These are phyloP conservation scores for Drosophila paulistorum DNA, from an alignment of 1,140 invertebrate genomes.

Conservation along the genomic window DNA sequence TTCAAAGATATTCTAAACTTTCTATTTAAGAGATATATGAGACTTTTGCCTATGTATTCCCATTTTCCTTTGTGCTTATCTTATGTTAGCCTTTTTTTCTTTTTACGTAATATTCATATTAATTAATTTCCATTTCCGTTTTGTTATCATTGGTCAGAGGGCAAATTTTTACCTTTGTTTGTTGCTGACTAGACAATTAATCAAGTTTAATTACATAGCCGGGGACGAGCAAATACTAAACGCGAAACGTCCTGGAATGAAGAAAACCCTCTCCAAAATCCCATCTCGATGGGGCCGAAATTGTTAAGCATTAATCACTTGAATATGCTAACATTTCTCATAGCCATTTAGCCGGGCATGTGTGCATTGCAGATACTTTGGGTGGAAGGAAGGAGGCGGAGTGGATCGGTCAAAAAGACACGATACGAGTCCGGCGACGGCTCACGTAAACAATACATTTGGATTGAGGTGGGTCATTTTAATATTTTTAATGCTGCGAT, in stretches of 20 bases:
- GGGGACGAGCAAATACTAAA: slow-evolving; percentile 32
- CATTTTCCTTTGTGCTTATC: not conserved
- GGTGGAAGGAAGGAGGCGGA: not conserved
- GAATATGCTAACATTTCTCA: slow-evolving; percentile 77
- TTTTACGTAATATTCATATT: slow-evolving; percentile 55
- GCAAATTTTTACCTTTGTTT: slow-evolving; percentile 76
- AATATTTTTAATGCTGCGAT: slow-evolving; percentile 56
- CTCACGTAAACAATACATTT: slow-evolving; percentile 70
- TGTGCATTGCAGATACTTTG: slow-evolving; percentile 23
- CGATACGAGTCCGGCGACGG: slow-evolving; percentile 46
- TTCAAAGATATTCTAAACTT: not conserved
- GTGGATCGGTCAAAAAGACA: slow-evolving; percentile 39
- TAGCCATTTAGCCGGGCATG: slow-evolving; percentile 43
- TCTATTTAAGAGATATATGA: not conserved
- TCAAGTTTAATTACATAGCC: slow-evolving; percentile 73
- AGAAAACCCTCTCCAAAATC: slow-evolving; percentile 13
- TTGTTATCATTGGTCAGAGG: slow-evolving; percentile 65
- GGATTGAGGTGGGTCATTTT: slow-evolving; percentile 63
- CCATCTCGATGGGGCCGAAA: slow-evolving; percentile 44
- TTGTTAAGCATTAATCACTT: slow-evolving; percentile 71
- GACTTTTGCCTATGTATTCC: slow-evolving; percentile 9
- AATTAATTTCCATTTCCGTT: slow-evolving; percentile 80
- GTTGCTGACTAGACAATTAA: slow-evolving; percentile 73
- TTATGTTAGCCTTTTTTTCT: not conserved
- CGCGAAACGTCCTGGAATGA: slow-evolving; percentile 18